A percentile compares a stretch with the other conserved stretches of the same genome.
These are phyloP conservation scores for Rhagonycha lutea DNA, from an alignment of 2,888 invertebrate genomes.

Conservation along the genomic window DNA sequence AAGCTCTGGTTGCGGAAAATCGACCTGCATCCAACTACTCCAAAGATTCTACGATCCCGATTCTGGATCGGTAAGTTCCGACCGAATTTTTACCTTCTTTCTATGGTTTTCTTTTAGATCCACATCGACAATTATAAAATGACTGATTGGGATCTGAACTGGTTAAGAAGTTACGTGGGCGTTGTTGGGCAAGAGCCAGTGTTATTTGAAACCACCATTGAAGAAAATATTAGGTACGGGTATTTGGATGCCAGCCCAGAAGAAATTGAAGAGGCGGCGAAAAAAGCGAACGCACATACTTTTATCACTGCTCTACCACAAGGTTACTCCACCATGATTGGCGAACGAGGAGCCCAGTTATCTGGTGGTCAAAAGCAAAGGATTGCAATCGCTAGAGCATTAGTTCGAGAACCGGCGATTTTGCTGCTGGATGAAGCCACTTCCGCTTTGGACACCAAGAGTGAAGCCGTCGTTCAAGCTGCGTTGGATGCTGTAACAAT, in stretches of 20 bases:
- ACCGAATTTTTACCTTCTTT: not conserved
- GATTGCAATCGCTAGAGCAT: slow-evolving; percentile 86
- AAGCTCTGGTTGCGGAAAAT: slow-evolving; percentile 78
- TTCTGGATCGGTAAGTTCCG: slow-evolving; percentile 65
- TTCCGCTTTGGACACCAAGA: slow-evolving; percentile 84
- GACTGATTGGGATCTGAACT: slow-evolving; percentile 74
- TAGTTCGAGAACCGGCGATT: slow-evolving; percentile 80
- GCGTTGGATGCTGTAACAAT: slow-evolving; percentile 69
- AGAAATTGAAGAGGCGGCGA: slow-evolving; percentile 72
- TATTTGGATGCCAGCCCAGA: slow-evolving; percentile 65
- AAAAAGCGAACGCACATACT: slow-evolving; percentile 76
- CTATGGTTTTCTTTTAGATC: slow-evolving; percentile 53
- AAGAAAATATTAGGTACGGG: slow-evolving; percentile 83
- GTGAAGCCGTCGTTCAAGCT: slow-evolving; percentile 84
- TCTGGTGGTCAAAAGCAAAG: slow-evolving; percentile 90
- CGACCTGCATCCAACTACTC: slow-evolving; percentile 73
- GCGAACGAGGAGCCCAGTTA: slow-evolving; percentile 80
- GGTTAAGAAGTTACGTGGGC: slow-evolving; percentile 80
- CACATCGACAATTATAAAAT: slow-evolving; percentile 70
- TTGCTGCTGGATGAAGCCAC: slow-evolving; percentile 86
- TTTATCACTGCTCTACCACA: slow-evolving; percentile 76
- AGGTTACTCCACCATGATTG: slow-evolving; percentile 83
- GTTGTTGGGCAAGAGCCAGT: slow-evolving; percentile 91
- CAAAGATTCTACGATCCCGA: slow-evolving; percentile 75
- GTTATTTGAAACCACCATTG: slow-evolving; percentile 81